A percentile compares a stretch with the other conserved stretches of the same genome.
phyloP scores from a whole-genome alignment of 1,140 invertebrate genomes.

The Druon quercuslanigerum region DNA sequence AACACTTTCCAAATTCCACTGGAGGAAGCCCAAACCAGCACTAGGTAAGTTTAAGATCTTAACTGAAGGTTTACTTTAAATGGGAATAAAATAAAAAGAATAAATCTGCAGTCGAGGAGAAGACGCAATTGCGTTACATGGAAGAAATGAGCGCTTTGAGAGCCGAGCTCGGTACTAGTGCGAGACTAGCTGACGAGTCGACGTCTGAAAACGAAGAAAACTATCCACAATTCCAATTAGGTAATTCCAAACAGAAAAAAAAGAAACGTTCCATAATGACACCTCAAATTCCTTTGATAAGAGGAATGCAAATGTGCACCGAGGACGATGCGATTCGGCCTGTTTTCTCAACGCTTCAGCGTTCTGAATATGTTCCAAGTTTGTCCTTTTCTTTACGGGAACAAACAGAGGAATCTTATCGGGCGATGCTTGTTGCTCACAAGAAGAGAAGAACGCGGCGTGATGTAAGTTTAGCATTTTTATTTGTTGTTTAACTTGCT shows the following conservation, averaged over 20 bases:
- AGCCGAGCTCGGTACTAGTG: slow-evolving; percentile 63
- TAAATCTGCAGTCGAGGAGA: slow-evolving; percentile 66
- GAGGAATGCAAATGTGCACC: slow-evolving; percentile 62
- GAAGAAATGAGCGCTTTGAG: slow-evolving; percentile 69
- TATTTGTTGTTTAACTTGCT: too few species aligned
- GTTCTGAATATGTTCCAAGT: slow-evolving; percentile 74
- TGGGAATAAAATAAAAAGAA: slow-evolving; percentile 9
- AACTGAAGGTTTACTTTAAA: slow-evolving; percentile 4
- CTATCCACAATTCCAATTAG: slow-evolving; percentile 77
- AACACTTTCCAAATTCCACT: slow-evolving; percentile 73
- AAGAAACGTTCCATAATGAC: slow-evolving; percentile 83
- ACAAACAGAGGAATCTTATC: slow-evolving; percentile 82
- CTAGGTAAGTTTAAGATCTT: slow-evolving; percentile 64
- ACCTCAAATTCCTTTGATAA: slow-evolving; percentile 73
- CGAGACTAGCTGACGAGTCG: slow-evolving; percentile 64
- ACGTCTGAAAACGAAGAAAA: slow-evolving; percentile 73
- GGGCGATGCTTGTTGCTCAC: slow-evolving; percentile 80
- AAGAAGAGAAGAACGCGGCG: slow-evolving; percentile 78
- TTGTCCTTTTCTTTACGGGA: slow-evolving; percentile 72
- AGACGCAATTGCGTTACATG: slow-evolving; percentile 68
- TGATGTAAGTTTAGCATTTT: slow-evolving; percentile 70
- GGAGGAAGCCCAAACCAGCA: slow-evolving; percentile 71
- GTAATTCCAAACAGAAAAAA: slow-evolving; percentile 60
- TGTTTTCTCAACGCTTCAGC: slow-evolving; percentile 75
- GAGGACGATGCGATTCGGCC: slow-evolving; percentile 70